Percentiles rank a stretch among this genome's conserved stretches.
Conservation (phyloP, 2,797 vertebrate species). For the Aplochiton taeniatus region DNA sequence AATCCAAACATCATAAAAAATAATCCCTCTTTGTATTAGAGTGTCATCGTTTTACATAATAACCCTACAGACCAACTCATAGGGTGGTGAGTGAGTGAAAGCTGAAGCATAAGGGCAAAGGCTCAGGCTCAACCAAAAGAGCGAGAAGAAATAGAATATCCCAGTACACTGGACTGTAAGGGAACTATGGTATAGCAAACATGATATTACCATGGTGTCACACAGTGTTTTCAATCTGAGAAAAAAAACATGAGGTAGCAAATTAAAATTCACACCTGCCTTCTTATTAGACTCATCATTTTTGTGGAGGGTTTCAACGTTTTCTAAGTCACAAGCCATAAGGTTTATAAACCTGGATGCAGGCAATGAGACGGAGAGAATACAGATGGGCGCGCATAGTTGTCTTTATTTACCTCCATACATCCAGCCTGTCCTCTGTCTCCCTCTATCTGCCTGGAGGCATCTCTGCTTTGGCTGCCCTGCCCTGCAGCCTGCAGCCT, state of each 20-base stretch:
- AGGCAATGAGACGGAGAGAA: background rate
- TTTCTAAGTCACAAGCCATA: background rate
- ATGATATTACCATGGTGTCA: constrained; percentile 69
- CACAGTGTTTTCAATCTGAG: constrained; percentile 70
- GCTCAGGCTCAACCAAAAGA: constrained; percentile 24
- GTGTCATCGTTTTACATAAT: background rate
- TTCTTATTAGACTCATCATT: background rate
- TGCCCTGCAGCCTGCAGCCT: constrained; percentile 71
- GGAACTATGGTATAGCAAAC: constrained; percentile 43
- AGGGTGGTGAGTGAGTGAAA: constrained; percentile 30
- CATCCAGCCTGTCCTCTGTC: constrained; percentile 84
- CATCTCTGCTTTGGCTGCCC: constrained; percentile 72
- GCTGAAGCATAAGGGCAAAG: constrained; percentile 42
- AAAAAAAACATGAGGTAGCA: constrained; percentile 51
- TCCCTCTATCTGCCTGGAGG: constrained; percentile 54
- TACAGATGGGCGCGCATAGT: background rate
- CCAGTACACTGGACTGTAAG: constrained; percentile 2
- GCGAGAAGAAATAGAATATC: background rate
- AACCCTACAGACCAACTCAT: constrained; percentile 32
- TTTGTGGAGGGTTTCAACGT: background rate
- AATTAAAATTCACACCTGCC: background rate
- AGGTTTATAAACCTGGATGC: background rate
- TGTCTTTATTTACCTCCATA: constrained; percentile 89
- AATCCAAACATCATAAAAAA: too few species aligned
- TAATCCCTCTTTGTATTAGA: too few species aligned